phyloP scores from a whole-genome alignment of 2,113 vertebrate species.

The Mirza zaza region DNA sequence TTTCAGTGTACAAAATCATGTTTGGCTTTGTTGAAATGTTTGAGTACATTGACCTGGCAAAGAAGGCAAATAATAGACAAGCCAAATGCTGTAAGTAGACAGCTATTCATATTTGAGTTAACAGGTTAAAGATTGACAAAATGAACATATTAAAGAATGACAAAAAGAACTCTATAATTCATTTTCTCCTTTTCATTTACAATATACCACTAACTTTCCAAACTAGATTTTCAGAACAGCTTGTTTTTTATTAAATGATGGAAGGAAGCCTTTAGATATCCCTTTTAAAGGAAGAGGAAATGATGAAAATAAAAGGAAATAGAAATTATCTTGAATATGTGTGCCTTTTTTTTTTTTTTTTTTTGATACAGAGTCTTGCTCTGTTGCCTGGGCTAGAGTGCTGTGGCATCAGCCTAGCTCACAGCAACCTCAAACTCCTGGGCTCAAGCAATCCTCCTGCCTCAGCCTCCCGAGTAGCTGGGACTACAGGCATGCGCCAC shows the following conservation, averaged over 20 bases:
- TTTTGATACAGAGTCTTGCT: too few relatives aligned
- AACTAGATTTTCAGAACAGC: neutral
- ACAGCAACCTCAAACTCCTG: too few relatives aligned
- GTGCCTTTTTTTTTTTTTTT: neutral
- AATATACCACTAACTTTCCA: conserved; percentile 20
- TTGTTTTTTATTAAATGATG: neutral
- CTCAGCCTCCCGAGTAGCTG: too few relatives aligned
- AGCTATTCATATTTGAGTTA: conserved; percentile 24
- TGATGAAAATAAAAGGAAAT: conserved; percentile 45
- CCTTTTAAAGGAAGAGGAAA: neutral
- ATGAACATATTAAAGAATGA: conserved; percentile 14
- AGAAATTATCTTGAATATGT: neutral
- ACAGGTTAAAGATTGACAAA: neutral
- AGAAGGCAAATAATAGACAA: conserved; percentile 39
- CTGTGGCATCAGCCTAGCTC: too few relatives aligned
- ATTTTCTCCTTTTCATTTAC: conserved; percentile 8
- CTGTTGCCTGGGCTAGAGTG: too few relatives aligned
- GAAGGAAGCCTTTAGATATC: neutral
- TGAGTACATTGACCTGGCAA: neutral
- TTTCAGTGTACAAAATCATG: neutral
- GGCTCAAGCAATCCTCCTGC: too few relatives aligned
- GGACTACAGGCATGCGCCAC: too few relatives aligned
- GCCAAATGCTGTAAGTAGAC: conserved; percentile 36
- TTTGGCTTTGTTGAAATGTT: conserved; percentile 44
- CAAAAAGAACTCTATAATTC: neutral